A percentile compares a stretch with the other conserved stretches of the same genome.
These are phyloP conservation scores for Coptodon rendalli DNA, from an alignment of 2,113 vertebrate genomes.

Conservation along the genomic window DNA sequence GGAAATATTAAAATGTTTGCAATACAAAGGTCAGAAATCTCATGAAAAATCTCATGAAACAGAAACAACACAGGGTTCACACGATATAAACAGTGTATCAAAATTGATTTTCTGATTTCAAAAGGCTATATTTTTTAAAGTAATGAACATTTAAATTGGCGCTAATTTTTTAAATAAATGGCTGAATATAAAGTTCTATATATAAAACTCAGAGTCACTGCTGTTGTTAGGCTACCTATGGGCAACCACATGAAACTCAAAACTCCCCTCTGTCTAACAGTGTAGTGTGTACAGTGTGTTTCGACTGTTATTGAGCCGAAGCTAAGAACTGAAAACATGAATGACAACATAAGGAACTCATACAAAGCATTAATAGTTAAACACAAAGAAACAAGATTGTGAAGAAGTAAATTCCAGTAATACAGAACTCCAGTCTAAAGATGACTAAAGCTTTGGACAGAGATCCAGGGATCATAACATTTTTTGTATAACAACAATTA, in stretches of 20 bases:
- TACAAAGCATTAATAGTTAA: neutral
- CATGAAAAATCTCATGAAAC: neutral
- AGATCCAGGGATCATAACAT: neutral
- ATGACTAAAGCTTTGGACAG: neutral
- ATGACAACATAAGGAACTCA: neutral
- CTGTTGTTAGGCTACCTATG: neutral
- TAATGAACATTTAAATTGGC: neutral
- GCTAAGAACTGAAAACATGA: neutral
- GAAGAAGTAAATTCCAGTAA: neutral
- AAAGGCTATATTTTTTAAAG: neutral
- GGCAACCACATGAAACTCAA: neutral
- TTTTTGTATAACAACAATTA: neutral
- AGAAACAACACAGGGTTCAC: rapidly evolving
- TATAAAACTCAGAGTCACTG: neutral
- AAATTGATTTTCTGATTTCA: rapidly evolving
- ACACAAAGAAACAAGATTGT: neutral
- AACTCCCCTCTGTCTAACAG: neutral
- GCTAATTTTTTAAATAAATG: rapidly evolving
- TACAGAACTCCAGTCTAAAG: neutral
- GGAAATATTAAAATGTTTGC: neutral
- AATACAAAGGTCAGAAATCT: neutral
- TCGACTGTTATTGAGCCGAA: neutral
- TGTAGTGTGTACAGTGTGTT: neutral
- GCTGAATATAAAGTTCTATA: neutral
- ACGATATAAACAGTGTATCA: rapidly evolving